Percentiles rank a stretch among this genome's conserved stretches.
Conservation (phyloP, 2,797 vertebrate genomes). For the Leptoclinus maculatus region DNA sequence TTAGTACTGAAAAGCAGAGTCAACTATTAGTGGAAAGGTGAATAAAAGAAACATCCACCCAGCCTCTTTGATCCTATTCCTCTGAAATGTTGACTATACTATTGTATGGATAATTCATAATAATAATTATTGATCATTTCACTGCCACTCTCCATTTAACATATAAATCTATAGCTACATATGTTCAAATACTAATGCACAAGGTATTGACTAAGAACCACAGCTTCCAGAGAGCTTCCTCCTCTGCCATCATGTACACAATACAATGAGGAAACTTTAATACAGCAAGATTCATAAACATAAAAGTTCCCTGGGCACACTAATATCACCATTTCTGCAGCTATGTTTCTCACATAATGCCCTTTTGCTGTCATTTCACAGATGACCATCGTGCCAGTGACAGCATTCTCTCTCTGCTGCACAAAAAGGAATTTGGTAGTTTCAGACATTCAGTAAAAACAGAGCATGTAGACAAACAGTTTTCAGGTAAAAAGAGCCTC, state of each 20-base stretch:
- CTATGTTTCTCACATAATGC: neutral
- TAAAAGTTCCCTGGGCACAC: neutral
- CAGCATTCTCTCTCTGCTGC: conserved; percentile 69
- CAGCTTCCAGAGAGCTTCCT: neutral
- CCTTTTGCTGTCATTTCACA: conserved; percentile 55
- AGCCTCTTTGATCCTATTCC: neutral
- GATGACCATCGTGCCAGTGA: conserved; percentile 41
- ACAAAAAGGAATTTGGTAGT: conserved; percentile 77
- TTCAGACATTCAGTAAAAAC: conserved; percentile 75
- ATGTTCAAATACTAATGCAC: neutral
- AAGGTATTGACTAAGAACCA: conserved; percentile 1
- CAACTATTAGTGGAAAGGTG: conserved; percentile 8
- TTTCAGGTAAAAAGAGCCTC: conserved; percentile 77
- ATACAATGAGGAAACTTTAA: neutral
- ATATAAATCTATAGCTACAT: neutral
- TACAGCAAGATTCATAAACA: neutral
- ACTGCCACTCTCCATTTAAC: neutral
- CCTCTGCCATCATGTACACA: neutral
- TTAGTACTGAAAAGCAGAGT: conserved; percentile 30
- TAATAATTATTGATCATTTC: neutral
- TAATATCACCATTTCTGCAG: neutral
- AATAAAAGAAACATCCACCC: conserved; percentile 8
- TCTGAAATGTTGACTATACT: conserved; percentile 2
- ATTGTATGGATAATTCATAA: neutral
- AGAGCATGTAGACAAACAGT: conserved; percentile 72